Percentiles rank a stretch among this genome's conserved stretches.
Conservation (phyloP, 92 coral and sea anemone genomes). For the Ricordea florida region DNA sequence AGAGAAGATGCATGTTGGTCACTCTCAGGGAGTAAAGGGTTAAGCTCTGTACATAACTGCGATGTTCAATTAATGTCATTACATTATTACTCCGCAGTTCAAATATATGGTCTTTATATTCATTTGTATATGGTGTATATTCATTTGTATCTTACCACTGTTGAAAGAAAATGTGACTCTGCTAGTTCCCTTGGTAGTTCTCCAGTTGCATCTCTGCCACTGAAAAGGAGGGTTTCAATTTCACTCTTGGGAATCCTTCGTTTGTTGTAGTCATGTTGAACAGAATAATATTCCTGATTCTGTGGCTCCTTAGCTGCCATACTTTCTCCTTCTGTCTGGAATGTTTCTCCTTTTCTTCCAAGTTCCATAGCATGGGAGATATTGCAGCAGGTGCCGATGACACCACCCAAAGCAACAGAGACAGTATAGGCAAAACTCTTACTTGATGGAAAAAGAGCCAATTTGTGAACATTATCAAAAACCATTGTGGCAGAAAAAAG, state of each 20-base stretch:
- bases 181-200: no score
- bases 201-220: neutral
- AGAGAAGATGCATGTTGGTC: no score
- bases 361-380: constrained; percentile 84
- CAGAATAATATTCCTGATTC: neutral
- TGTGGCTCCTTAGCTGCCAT: neutral
- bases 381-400: constrained; percentile 69
- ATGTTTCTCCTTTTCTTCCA: constrained; percentile 39
- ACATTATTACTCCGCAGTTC: no score
- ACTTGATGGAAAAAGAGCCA: constrained; percentile 71
- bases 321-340: neutral
- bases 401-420: constrained; percentile 65
- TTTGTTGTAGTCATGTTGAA: neutral
- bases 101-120: no score
- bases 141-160: no score
- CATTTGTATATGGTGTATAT: no score
- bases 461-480: constrained; percentile 69
- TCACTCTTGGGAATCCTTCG: neutral
- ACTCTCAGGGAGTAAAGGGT: no score
- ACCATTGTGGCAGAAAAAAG: constrained; percentile 64
- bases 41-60: no score
- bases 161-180: no score
- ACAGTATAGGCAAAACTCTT: constrained; percentile 63
- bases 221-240: neutral
- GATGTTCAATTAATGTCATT: no score